Conservation (phyloP, 2,888 invertebrate genomes). For the Dichetophora obliterata region DNA sequence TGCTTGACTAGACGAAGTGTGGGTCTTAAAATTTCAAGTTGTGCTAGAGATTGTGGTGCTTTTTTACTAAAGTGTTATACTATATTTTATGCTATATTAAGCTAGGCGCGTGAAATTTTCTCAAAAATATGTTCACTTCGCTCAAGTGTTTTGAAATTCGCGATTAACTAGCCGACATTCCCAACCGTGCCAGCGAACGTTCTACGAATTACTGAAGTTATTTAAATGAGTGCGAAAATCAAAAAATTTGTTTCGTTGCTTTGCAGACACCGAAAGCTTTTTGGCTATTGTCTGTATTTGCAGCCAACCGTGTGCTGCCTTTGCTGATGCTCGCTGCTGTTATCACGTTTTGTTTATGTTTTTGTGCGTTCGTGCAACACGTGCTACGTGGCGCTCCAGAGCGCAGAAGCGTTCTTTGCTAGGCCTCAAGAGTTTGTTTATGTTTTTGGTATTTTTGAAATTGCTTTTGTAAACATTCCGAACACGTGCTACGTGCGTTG, state of each 20-base stretch:
- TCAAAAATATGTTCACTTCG: too few relatives aligned
- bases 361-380: conserved; percentile 48
- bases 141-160: not conserved
- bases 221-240: not conserved
- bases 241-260: conserved; percentile 45
- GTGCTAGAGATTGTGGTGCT: not conserved
- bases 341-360: conserved; percentile 54
- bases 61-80: not conserved
- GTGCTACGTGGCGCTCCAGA: conserved; percentile 30
- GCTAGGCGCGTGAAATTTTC: not conserved
- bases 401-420: conserved; percentile 2
- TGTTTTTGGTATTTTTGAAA: conserved; percentile 42
- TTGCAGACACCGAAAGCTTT: conserved; percentile 40
- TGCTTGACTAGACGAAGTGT: too few relatives aligned
- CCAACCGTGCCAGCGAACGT: conserved; percentile 58
- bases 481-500: conserved; percentile 36
- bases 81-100: too few relatives aligned
- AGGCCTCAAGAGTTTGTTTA: conserved; percentile 50
- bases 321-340: not conserved
- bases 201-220: conserved; percentile 60
- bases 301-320: conserved; percentile 17
- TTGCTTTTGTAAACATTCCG: not conserved
- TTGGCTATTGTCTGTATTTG: conserved; percentile 22
- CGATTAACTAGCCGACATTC: not conserved
- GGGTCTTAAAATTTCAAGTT: not conserved